These are phyloP conservation scores for Blastomussa wellsi DNA, from an alignment of 92 coral and sea anemone genomes.

Conservation along the genomic window DNA sequence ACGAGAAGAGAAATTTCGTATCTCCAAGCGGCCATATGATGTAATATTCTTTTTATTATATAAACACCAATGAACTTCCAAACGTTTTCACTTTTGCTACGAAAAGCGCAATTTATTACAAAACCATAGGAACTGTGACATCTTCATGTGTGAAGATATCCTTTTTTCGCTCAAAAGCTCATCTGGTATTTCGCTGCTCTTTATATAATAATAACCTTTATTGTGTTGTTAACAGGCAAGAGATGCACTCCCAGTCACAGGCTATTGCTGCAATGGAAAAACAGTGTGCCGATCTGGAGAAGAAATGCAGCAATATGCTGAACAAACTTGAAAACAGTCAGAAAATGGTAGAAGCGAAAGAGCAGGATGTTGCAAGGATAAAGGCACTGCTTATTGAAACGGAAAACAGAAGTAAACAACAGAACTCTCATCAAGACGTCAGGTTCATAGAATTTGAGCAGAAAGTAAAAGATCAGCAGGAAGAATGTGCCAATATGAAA, in stretches of 20 bases:
- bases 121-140: too few relatives aligned
- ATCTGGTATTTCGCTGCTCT: too few relatives aligned
- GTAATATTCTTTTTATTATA: too few relatives aligned
- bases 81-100: too few relatives aligned
- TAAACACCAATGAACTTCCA: too few relatives aligned
- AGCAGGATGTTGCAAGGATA: conserved; percentile 57
- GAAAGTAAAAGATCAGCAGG: conserved; percentile 47
- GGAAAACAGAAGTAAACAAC: conserved; percentile 51
- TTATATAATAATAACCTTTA: background rate
- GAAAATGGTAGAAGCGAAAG: conserved; percentile 55
- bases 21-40: too few relatives aligned
- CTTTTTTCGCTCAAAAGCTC: too few relatives aligned
- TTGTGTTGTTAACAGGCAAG: conserved; percentile 54
- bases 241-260: conserved; percentile 70
- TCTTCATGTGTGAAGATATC: too few relatives aligned
- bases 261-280: conserved; percentile 53
- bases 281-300: conserved; percentile 53
- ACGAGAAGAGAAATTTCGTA: too few relatives aligned
- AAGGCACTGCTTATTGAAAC: conserved; percentile 51
- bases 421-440: conserved; percentile 42
- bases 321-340: conserved; percentile 62
- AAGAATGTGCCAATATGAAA: conserved; percentile 40
- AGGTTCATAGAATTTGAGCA: conserved; percentile 54
- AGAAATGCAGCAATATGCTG: conserved; percentile 45
- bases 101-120: too few relatives aligned